Percentiles rank a stretch among this genome's conserved stretches.
phyloP scores from a whole-genome alignment of 2,797 vertebrate genomes.

The Helostoma temminkii region DNA sequence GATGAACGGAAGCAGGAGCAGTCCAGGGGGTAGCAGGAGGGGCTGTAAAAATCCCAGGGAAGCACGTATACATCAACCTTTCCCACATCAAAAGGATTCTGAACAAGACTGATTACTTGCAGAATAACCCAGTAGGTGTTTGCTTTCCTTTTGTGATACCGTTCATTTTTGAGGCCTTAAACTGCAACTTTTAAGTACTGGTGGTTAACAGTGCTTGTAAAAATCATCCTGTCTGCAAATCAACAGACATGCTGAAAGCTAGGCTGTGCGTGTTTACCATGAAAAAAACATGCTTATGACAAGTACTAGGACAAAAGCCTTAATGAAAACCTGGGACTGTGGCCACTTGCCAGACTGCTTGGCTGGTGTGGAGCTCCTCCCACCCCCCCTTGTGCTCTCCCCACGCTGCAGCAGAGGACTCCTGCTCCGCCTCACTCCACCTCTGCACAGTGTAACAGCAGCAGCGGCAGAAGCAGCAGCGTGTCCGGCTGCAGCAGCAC shows the following conservation, averaged over 20 bases:
- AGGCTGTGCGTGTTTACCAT: not conserved
- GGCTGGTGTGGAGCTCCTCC: slow-evolving; percentile 72
- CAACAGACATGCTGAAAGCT: not conserved
- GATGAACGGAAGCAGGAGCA: slow-evolving; percentile 64
- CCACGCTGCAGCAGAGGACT: slow-evolving; percentile 71
- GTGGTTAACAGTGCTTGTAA: not conserved
- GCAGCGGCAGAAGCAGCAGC: slow-evolving; percentile 22
- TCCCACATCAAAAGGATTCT: slow-evolving; percentile 39
- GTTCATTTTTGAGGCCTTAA: not conserved
- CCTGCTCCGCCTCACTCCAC: slow-evolving; percentile 64
- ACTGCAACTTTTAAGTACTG: slow-evolving; percentile 2
- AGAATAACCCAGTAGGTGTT: not conserved
- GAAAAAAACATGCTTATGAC: slow-evolving; percentile 12
- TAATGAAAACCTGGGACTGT: slow-evolving; percentile 30
- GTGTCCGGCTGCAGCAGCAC: slow-evolving; percentile 16
- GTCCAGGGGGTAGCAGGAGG: slow-evolving; percentile 29
- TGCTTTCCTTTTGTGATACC: slow-evolving; percentile 3
- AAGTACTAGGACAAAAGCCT: slow-evolving; percentile 18
- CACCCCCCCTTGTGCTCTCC: slow-evolving; percentile 60
- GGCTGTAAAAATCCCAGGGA: slow-evolving; percentile 5
- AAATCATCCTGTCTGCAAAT: not conserved
- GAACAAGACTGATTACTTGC: slow-evolving; percentile 36
- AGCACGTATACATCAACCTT: slow-evolving; percentile 30
- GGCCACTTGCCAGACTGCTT: slow-evolving; percentile 53
- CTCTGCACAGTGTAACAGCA: slow-evolving; percentile 61